Percentiles rank a stretch among this genome's conserved stretches.
These are phyloP conservation scores for Neomorphus geoffroyi DNA, from an alignment of 2,797 vertebrate species.

Conservation along the genomic window DNA sequence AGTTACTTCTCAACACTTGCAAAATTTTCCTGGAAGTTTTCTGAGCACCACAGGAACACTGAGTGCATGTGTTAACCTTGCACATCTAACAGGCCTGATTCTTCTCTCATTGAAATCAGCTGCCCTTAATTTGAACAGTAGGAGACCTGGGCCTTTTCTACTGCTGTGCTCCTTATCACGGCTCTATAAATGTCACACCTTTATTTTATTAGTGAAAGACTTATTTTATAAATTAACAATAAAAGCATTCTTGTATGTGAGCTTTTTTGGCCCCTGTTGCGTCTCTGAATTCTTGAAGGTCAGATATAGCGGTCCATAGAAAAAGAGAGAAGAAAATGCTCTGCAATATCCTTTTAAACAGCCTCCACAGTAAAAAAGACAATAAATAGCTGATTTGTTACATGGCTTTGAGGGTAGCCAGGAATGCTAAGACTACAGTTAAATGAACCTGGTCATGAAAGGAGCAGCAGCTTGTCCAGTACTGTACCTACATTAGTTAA, in stretches of 20 bases:
- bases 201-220: conserved; percentile 47
- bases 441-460: conserved; percentile 37
- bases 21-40: conserved; percentile 13
- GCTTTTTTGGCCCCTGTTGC: conserved; percentile 14
- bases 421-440: neutral
- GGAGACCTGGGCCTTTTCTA: conserved; percentile 7
- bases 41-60: neutral
- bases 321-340: conserved; percentile 16
- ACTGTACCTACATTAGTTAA: conserved; percentile 9
- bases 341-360: conserved; percentile 14
- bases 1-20: neutral
- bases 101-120: conserved; percentile 5
- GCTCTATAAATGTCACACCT: conserved; percentile 59
- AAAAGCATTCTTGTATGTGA: conserved; percentile 28
- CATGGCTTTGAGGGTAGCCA: neutral
- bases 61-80: neutral
- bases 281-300: conserved; percentile 60
- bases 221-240: conserved; percentile 47
- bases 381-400: conserved; percentile 28
- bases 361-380: neutral
- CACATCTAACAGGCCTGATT: neutral
- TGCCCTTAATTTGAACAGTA: conserved; percentile 27
- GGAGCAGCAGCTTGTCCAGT: conserved; percentile 10
- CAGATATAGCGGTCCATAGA: conserved; percentile 1
- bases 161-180: conserved; percentile 23